Conservation (phyloP, 2,797 vertebrate species). For the Sebastes miniatus region DNA sequence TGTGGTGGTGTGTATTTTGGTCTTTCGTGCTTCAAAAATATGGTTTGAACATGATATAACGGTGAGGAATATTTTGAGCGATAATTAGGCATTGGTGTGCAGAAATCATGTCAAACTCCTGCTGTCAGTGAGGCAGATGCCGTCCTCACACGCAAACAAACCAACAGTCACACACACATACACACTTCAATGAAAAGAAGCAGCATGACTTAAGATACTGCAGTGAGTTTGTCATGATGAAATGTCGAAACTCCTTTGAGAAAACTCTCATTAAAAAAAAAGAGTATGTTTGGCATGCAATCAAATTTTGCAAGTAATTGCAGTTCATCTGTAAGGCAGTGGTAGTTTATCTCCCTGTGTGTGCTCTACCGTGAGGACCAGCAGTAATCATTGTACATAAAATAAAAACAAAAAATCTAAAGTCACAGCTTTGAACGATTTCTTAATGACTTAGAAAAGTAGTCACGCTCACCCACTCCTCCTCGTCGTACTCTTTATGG, state of each 20-base stretch:
- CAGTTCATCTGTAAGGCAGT: neutral
- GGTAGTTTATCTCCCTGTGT: neutral
- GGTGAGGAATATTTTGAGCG: constrained; percentile 34
- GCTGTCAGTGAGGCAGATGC: constrained; percentile 55
- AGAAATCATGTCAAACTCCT: constrained; percentile 50
- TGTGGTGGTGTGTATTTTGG: constrained; percentile 9
- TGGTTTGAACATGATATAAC: constrained; percentile 20
- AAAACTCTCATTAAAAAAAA: constrained; percentile 17
- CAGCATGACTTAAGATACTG: constrained; percentile 17
- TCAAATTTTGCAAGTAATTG: constrained; percentile 7
- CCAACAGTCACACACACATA: neutral
- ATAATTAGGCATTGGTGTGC: constrained; percentile 62
- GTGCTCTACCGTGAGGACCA: neutral
- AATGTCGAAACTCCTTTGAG: constrained; percentile 9
- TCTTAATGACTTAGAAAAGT: neutral
- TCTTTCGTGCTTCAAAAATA: constrained; percentile 22
- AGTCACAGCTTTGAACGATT: neutral
- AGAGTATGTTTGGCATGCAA: neutral
- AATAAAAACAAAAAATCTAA: neutral
- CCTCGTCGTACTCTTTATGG: constrained; percentile 95
- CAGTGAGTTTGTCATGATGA: constrained; percentile 22
- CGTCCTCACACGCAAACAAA: constrained; percentile 18
- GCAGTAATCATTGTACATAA: neutral
- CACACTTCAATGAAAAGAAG: constrained; percentile 32
- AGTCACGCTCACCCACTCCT: constrained; percentile 92